A percentile compares a stretch with the other conserved stretches of the same genome.
Evolutionary conservation across 1,140 invertebrate species (phyloP).

Genomic region (Onthophagus taurus): DNA sequence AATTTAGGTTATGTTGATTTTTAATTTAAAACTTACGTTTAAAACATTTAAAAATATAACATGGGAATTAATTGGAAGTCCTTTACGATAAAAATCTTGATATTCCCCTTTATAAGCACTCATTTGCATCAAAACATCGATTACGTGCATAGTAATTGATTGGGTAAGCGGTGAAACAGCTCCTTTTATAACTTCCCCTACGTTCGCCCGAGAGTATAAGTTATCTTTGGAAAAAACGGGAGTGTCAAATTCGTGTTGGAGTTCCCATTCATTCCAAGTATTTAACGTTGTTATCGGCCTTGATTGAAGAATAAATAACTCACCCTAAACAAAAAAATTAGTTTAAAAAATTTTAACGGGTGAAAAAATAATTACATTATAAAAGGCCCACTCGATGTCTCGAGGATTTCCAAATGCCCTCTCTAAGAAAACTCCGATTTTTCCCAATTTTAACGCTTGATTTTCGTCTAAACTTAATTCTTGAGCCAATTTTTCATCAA

Average conservation of each 20-base stretch:
- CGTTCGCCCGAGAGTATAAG: slow-evolving; percentile 45
- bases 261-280: slow-evolving; percentile 60
- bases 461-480: slow-evolving; percentile 43
- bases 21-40: slow-evolving; percentile 3
- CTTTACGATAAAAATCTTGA: not conserved
- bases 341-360: no score
- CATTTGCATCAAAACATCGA: not conserved
- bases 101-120: not conserved
- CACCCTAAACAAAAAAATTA: slow-evolving; percentile 36
- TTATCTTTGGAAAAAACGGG: slow-evolving; percentile 46
- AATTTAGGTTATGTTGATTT: no score
- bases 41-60: slow-evolving; percentile 4
- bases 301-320: slow-evolving; percentile 58
- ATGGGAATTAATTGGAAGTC: not conserved
- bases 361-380: slow-evolving; percentile 36
- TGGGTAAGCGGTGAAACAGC: slow-evolving; percentile 40
- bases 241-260: slow-evolving; percentile 61
- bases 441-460: slow-evolving; percentile 43
- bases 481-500: slow-evolving; percentile 28
- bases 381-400: slow-evolving; percentile 68
- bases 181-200: slow-evolving; percentile 54
- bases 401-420: slow-evolving; percentile 52
- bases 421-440: slow-evolving; percentile 51
- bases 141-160: not conserved
- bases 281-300: slow-evolving; percentile 62